Conservation (phyloP, 2,797 vertebrate species). For the Acanthis flammea region DNA sequence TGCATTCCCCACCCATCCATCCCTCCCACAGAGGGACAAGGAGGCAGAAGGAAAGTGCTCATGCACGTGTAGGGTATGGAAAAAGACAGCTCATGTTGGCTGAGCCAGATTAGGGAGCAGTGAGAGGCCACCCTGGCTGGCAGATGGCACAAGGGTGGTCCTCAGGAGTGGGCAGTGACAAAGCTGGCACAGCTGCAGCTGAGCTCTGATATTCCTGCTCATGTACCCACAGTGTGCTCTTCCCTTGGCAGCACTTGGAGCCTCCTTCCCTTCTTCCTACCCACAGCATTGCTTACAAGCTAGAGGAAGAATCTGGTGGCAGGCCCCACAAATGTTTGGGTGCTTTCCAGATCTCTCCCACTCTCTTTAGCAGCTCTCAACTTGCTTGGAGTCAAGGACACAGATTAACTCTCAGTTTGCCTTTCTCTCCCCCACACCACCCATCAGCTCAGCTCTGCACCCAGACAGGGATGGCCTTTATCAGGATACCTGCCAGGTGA, state of each 20-base stretch:
- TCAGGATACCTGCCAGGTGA: not conserved
- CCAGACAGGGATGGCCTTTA: not conserved
- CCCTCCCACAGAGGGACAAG: not conserved
- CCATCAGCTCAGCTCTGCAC: not conserved
- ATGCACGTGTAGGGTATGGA: not conserved
- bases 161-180: not conserved
- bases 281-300: not conserved
- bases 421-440: not conserved
- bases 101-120: not conserved
- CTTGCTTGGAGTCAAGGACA: not conserved
- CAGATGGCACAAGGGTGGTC: not conserved
- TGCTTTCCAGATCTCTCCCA: conserved; percentile 4
- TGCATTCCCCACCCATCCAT: not conserved
- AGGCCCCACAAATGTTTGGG: conserved; percentile 16
- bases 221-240: not conserved
- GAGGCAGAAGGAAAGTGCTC: not conserved
- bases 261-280: not conserved
- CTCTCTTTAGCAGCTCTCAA: not conserved
- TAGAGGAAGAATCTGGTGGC: not conserved
- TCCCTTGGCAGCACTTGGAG: not conserved
- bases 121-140: not conserved
- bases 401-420: not conserved
- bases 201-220: not conserved
- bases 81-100: not conserved
- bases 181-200: not conserved